phyloP scores from a whole-genome alignment of 2,113 vertebrate genomes.

The Eupsittula cactorum region DNA sequence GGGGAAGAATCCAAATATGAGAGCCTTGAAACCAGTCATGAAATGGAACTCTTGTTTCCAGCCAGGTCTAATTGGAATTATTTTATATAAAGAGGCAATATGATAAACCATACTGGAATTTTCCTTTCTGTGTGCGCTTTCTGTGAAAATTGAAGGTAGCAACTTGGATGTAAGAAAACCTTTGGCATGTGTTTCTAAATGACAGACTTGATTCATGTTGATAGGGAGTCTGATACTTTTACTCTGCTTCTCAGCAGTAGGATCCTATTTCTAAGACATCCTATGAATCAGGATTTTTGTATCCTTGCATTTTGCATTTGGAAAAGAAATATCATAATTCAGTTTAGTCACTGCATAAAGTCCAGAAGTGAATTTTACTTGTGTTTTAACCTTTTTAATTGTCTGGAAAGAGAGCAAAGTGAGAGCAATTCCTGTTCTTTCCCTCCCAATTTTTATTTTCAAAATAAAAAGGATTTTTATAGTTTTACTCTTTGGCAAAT shows the following conservation, averaged over 20 bases:
- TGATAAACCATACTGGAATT: constrained; percentile 8
- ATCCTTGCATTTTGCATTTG: not conserved
- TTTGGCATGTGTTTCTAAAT: not conserved
- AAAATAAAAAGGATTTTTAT: not conserved
- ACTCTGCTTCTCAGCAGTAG: not conserved
- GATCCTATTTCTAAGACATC: not conserved
- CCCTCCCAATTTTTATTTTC: not conserved
- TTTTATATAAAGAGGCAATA: not conserved
- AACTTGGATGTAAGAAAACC: not conserved
- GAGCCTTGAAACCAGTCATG: not conserved
- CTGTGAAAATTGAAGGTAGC: not conserved
- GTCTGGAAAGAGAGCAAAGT: not conserved
- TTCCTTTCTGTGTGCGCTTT: not conserved
- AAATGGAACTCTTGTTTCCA: not conserved
- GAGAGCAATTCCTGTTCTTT: not conserved
- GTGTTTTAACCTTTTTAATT: not conserved
- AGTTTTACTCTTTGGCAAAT: constrained; percentile 15
- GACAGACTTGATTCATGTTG: not conserved
- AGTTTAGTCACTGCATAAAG: not conserved
- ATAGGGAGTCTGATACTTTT: not conserved
- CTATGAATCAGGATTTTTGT: not conserved
- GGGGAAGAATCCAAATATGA: not conserved
- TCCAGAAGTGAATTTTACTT: not conserved
- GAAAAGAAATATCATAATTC: not conserved
- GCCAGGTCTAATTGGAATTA: not conserved